Conservation (phyloP, 2,113 vertebrate genomes). For the Leiothrix lutea region DNA sequence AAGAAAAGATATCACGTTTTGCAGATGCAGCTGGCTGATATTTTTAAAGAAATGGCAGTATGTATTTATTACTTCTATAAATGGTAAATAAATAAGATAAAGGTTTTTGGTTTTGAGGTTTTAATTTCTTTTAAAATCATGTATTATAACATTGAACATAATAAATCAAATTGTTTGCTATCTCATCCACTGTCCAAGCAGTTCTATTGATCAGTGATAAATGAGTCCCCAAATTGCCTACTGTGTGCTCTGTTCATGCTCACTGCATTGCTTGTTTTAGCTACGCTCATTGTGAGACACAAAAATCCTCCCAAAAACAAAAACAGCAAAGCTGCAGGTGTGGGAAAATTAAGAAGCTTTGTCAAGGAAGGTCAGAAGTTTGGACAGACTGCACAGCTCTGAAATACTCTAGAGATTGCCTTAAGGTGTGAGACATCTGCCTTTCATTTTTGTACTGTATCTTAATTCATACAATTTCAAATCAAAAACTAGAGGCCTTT, state of each 20-base stretch:
- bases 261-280: neutral
- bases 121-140: slow-evolving; percentile 46
- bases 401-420: neutral
- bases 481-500: neutral
- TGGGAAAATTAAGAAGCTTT: neutral
- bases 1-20: neutral
- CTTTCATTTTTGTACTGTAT: slow-evolving; percentile 5
- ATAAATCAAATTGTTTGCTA: slow-evolving; percentile 19
- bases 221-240: neutral
- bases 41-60: neutral
- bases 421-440: neutral
- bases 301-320: neutral
- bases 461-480: neutral
- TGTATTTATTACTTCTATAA: slow-evolving; percentile 10
- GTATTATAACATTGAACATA: neutral
- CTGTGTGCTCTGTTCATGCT: neutral
- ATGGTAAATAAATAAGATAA: slow-evolving; percentile 1
- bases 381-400: neutral
- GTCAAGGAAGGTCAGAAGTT: neutral
- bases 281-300: neutral
- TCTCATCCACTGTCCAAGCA: neutral
- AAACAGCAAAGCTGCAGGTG: neutral
- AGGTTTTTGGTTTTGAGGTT: neutral
- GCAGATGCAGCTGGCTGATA: neutral
- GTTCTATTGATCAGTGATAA: slow-evolving; percentile 16